Percentiles rank a stretch among this genome's conserved stretches.
These are phyloP conservation scores for Dendronephthya gigantea DNA, from an alignment of 64 coral and sea anemone species.

Conservation along the genomic window DNA sequence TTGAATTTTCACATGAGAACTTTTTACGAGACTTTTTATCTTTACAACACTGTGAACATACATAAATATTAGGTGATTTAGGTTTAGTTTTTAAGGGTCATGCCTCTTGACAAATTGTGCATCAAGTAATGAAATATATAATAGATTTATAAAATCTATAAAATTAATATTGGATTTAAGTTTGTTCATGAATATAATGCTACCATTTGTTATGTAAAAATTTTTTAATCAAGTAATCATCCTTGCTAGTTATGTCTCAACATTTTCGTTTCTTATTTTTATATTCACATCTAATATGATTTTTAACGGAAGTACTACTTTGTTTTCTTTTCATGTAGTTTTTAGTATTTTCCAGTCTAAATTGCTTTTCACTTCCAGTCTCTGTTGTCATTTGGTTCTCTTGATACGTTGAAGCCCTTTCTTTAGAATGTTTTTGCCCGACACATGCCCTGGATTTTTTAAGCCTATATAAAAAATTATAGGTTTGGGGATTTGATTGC, in stretches of 20 bases:
- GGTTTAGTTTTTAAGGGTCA: too few relatives aligned
- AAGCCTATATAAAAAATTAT: too few relatives aligned
- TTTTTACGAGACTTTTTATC: too few relatives aligned
- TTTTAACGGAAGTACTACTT: background rate
- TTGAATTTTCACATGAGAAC: too few relatives aligned
- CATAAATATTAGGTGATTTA: conserved; percentile 2
- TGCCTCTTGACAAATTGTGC: too few relatives aligned
- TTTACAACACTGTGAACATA: conserved; percentile 11
- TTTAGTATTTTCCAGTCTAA: background rate
- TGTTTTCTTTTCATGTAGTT: background rate
- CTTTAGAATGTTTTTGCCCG: too few relatives aligned
- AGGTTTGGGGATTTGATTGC: too few relatives aligned
- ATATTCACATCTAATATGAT: background rate
- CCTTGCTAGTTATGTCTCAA: background rate
- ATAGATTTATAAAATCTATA: conserved; percentile 16
- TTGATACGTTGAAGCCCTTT: too few relatives aligned
- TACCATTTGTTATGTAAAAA: conserved; percentile 18
- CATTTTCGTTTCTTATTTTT: background rate
- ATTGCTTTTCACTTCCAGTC: background rate
- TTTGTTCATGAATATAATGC: conserved; percentile 25
- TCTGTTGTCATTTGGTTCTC: conserved; percentile 5
- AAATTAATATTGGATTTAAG: conserved; percentile 21
- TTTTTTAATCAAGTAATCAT: conserved; percentile 18
- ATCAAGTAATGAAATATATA: too few relatives aligned
- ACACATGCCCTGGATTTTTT: too few relatives aligned